These are phyloP conservation scores for Thermophis baileyi DNA, from an alignment of 2,113 vertebrate species.

Conservation along the genomic window DNA sequence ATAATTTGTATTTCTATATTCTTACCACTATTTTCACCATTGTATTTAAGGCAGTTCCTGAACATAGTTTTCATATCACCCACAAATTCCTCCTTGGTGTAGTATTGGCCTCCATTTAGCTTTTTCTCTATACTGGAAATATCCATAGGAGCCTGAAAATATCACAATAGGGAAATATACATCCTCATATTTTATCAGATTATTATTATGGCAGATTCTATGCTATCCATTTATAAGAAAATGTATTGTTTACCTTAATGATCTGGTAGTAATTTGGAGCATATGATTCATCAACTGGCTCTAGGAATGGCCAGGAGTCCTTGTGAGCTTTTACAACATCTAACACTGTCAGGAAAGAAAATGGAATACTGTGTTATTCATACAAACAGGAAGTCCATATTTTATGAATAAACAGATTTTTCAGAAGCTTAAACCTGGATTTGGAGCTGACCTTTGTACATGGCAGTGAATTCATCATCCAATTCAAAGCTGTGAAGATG, in stretches of 20 bases:
- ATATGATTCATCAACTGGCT: constrained; percentile 95
- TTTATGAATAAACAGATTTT: neutral
- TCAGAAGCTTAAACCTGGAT: neutral
- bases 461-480: constrained; percentile 93
- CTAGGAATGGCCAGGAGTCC: constrained; percentile 96
- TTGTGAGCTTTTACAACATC: constrained; percentile 93
- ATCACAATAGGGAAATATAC: constrained; percentile 1
- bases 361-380: constrained; percentile 13
- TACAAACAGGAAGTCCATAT: neutral
- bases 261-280: constrained; percentile 95
- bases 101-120: constrained; percentile 87
- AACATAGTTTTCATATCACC: constrained; percentile 97
- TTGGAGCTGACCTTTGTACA: constrained; percentile 89
- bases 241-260: constrained; percentile 82
- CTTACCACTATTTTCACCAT: constrained; percentile 94
- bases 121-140: constrained; percentile 96
- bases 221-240: neutral
- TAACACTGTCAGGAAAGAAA: constrained; percentile 74
- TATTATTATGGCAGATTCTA: neutral
- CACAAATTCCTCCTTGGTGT: constrained; percentile 92
- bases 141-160: constrained; percentile 90
- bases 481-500: constrained; percentile 83
- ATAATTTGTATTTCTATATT: constrained; percentile 15
- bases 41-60: constrained; percentile 94
- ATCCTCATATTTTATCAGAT: neutral